Percentiles rank a stretch among this genome's conserved stretches.
Evolutionary conservation across 2,888 invertebrate genomes (phyloP).

Genomic region (Cancer borealis): DNA sequence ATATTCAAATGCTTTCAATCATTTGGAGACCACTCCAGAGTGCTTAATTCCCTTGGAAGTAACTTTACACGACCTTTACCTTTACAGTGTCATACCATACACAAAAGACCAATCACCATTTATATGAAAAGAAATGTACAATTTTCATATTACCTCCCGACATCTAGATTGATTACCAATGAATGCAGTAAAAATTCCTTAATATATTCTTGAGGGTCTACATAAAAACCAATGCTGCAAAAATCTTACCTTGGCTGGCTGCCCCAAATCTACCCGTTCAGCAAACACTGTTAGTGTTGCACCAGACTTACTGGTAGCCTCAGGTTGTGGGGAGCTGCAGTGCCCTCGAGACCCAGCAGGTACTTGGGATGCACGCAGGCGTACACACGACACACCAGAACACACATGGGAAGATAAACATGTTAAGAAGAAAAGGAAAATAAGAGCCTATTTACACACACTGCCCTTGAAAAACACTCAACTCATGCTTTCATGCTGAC

Average conservation of each 20-base stretch:
- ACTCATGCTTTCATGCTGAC: constrained; percentile 38
- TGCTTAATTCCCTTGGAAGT: background rate
- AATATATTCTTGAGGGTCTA: background rate
- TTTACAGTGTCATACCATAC: background rate
- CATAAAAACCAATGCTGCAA: background rate
- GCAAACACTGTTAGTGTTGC: background rate
- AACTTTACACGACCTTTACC: background rate
- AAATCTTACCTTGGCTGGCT: constrained; percentile 7
- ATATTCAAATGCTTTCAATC: background rate
- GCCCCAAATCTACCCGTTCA: background rate
- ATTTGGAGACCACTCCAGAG: background rate
- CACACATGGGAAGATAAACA: constrained; percentile 29
- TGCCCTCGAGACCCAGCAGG: constrained; percentile 32
- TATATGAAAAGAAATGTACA: background rate
- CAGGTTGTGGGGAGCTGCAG: constrained; percentile 37
- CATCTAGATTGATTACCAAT: background rate
- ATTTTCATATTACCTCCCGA: background rate
- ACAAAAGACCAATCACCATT: background rate
- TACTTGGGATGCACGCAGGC: constrained; percentile 37
- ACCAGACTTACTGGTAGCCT: constrained; percentile 9
- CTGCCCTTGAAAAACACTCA: constrained; percentile 20
- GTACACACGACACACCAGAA: constrained; percentile 38
- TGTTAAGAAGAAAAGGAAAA: background rate
- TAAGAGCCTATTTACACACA: constrained; percentile 21
- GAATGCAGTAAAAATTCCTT: background rate